phyloP scores from a whole-genome alignment of 2,113 vertebrate genomes.

The Glaucomys volans region DNA sequence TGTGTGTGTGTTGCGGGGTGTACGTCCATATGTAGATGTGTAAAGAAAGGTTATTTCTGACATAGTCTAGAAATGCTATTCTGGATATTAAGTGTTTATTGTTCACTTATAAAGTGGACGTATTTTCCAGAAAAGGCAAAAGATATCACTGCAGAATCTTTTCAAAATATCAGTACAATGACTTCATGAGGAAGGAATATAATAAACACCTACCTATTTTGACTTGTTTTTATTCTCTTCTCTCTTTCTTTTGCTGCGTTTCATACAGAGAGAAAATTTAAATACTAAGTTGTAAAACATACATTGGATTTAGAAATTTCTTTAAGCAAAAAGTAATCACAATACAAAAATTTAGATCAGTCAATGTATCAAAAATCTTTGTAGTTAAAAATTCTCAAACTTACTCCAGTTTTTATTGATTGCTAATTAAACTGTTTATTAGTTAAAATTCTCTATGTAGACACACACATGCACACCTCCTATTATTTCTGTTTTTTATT shows the following conservation, averaged over 20 bases:
- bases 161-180: not conserved
- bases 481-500: not conserved
- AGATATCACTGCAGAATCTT: not conserved
- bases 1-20: too few species aligned
- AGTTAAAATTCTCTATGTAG: not conserved
- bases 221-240: not conserved
- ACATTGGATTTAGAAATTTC: not conserved
- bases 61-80: not conserved
- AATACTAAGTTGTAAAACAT: not conserved
- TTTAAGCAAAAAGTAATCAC: not conserved
- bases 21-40: not conserved
- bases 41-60: not conserved
- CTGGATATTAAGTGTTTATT: not conserved
- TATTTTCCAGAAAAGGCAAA: not conserved
- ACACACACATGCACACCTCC: not conserved
- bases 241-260: not conserved
- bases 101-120: not conserved
- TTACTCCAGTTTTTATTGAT: not conserved
- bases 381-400: not conserved
- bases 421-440: not conserved
- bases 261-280: not conserved
- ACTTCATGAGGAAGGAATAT: not conserved
- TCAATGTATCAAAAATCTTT: not conserved
- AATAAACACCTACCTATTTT: not conserved
- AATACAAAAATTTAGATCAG: not conserved